A percentile compares a stretch with the other conserved stretches of the same genome.
Evolutionary conservation across 2,888 invertebrate species (phyloP).

Genomic region (Lepidochrysops patricia): DNA sequence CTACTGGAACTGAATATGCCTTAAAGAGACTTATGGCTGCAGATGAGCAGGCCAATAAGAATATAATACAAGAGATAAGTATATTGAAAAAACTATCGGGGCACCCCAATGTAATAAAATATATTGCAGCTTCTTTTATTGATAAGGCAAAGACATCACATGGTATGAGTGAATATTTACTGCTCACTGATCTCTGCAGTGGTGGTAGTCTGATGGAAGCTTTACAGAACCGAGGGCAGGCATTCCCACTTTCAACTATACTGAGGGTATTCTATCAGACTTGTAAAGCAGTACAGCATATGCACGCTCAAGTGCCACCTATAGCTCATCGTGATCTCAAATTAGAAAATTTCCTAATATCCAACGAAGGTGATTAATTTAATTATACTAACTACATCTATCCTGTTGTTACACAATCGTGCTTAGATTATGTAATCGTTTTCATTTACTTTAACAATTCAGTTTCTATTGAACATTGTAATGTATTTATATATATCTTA

Average conservation of each 20-base stretch:
- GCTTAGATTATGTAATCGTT: neutral
- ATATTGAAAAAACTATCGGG: conserved; percentile 91
- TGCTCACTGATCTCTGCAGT: conserved; percentile 94
- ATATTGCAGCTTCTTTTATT: conserved; percentile 87
- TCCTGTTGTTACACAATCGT: neutral
- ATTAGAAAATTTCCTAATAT: conserved; percentile 94
- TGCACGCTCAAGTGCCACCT: conserved; percentile 93
- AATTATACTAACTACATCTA: conserved; percentile 10
- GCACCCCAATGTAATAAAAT: conserved; percentile 93
- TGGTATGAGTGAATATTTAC: conserved; percentile 90
- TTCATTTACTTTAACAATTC: neutral
- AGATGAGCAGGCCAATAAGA: conserved; percentile 86
- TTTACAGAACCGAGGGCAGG: conserved; percentile 71
- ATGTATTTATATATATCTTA: no score
- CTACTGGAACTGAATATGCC: conserved; percentile 91
- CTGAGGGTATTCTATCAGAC: conserved; percentile 93
- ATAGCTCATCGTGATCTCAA: conserved; percentile 97
- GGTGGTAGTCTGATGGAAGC: conserved; percentile 85
- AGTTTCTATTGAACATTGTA: neutral
- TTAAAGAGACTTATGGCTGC: conserved; percentile 90
- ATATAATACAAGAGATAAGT: conserved; percentile 88
- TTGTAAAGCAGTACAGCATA: conserved; percentile 91
- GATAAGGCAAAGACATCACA: conserved; percentile 85
- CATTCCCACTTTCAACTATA: conserved; percentile 80
- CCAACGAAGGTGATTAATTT: conserved; percentile 78